Conservation (phyloP, 2,888 invertebrate species). For the Brachyopa scutellaris region DNA sequence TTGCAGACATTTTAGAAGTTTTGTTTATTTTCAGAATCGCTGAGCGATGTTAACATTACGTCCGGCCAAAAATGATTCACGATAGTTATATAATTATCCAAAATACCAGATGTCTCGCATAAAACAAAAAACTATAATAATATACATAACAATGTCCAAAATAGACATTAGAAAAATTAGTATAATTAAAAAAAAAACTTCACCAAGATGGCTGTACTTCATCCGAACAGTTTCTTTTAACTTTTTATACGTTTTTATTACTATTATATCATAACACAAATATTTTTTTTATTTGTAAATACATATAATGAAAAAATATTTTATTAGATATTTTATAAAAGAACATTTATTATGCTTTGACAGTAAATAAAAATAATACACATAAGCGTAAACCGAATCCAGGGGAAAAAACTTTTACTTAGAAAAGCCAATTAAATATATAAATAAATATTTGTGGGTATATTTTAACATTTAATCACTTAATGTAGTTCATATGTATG, state of each 20-base stretch:
- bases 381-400: too few species aligned
- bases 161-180: not conserved
- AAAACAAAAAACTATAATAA: conserved; percentile 16
- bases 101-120: conserved; percentile 52
- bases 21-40: conserved; percentile 60
- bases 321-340: conserved; percentile 17
- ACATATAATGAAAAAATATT: conserved; percentile 45
- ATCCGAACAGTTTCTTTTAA: conserved; percentile 53
- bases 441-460: conserved; percentile 20
- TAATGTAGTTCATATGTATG: conserved; percentile 10
- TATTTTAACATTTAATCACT: conserved; percentile 7
- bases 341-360: conserved; percentile 34
- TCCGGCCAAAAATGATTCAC: conserved; percentile 41
- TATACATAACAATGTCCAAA: not conserved
- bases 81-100: too few species aligned
- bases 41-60: conserved; percentile 54
- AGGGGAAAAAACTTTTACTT: conserved; percentile 13
- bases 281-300: conserved; percentile 42
- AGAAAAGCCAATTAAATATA: too few species aligned
- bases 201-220: conserved; percentile 49
- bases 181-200: not conserved
- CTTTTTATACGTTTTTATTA: conserved; percentile 64
- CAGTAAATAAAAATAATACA: conserved; percentile 3
- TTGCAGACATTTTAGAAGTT: not conserved
- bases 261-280: conserved; percentile 46